Conservation (phyloP, 1,140 invertebrate species). For the Drosophila athabasca region DNA sequence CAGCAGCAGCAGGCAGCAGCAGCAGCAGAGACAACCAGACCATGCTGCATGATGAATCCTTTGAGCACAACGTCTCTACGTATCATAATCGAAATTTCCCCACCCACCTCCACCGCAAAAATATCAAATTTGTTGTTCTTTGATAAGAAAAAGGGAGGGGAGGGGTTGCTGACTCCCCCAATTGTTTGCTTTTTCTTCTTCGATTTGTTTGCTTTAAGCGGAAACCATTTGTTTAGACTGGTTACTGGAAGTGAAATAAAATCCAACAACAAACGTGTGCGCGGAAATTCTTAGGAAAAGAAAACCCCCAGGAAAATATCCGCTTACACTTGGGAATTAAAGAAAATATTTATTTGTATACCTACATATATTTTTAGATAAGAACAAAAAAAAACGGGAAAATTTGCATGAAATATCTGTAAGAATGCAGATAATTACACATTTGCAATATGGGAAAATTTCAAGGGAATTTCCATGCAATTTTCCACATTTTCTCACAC, state of each 20-base stretch:
- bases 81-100: conserved; percentile 48
- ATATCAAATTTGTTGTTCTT: conserved; percentile 44
- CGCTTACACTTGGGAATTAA: too few relatives aligned
- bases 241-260: conserved; percentile 32
- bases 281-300: conserved; percentile 32
- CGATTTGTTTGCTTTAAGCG: conserved; percentile 61
- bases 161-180: neutral
- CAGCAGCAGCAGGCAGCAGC: too few relatives aligned
- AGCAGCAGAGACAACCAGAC: conserved; percentile 7
- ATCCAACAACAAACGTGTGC: conserved; percentile 61
- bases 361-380: too few relatives aligned
- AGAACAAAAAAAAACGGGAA: too few relatives aligned
- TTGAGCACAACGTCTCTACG: conserved; percentile 1
- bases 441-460: conserved; percentile 30
- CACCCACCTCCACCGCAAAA: conserved; percentile 3
- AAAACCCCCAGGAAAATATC: neutral
- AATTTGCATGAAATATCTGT: conserved; percentile 21
- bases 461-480: conserved; percentile 10
- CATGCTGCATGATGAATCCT: conserved; percentile 10
- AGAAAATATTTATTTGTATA: too few relatives aligned
- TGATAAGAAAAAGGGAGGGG: conserved; percentile 1
- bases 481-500: conserved; percentile 18
- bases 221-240: conserved; percentile 58
- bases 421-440: conserved; percentile 23
- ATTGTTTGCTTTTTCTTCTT: conserved; percentile 36